Percentiles rank a stretch among this genome's conserved stretches.
Evolutionary conservation across 2,888 invertebrate genomes (phyloP).

Genomic region (Azorinus chamasolen): DNA sequence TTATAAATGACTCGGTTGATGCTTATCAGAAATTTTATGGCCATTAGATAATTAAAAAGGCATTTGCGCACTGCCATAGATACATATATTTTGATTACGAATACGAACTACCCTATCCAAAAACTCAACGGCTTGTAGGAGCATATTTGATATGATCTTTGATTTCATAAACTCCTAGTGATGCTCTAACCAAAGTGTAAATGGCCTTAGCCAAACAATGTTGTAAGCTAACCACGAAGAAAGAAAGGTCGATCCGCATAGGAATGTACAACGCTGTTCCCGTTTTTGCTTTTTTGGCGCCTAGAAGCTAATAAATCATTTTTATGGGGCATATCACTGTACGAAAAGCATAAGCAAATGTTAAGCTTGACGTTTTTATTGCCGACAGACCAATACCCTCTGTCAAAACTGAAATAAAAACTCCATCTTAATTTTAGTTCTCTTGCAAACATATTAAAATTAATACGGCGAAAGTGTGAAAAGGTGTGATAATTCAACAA

Average conservation of each 20-base stretch:
- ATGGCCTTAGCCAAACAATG: slow-evolving; percentile 11
- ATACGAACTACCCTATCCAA: slow-evolving; percentile 4
- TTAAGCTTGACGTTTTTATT: slow-evolving; percentile 62
- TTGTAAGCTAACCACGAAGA: neutral
- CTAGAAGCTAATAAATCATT: slow-evolving; percentile 60
- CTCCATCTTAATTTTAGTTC: slow-evolving; percentile 56
- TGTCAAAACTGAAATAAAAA: slow-evolving; percentile 64
- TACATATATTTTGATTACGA: slow-evolving; percentile 16
- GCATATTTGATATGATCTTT: no score
- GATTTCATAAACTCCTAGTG: no score
- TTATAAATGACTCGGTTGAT: no score
- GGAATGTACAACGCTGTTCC: slow-evolving; percentile 31
- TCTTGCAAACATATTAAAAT: slow-evolving; percentile 41
- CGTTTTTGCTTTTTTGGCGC: slow-evolving; percentile 57
- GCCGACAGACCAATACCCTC: slow-evolving; percentile 51
- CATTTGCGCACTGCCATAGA: slow-evolving; percentile 4
- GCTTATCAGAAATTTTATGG: neutral
- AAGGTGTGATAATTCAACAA: slow-evolving; percentile 4
- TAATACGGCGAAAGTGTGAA: slow-evolving; percentile 22
- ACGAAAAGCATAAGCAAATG: slow-evolving; percentile 60
- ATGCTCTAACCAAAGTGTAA: no score
- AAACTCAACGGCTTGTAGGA: no score
- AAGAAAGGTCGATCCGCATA: slow-evolving; percentile 30
- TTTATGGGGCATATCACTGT: slow-evolving; percentile 65
- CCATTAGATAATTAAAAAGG: slow-evolving; percentile 22